Conservation (phyloP, 2,113 vertebrate species). For the Aptenodytes patagonicus region DNA sequence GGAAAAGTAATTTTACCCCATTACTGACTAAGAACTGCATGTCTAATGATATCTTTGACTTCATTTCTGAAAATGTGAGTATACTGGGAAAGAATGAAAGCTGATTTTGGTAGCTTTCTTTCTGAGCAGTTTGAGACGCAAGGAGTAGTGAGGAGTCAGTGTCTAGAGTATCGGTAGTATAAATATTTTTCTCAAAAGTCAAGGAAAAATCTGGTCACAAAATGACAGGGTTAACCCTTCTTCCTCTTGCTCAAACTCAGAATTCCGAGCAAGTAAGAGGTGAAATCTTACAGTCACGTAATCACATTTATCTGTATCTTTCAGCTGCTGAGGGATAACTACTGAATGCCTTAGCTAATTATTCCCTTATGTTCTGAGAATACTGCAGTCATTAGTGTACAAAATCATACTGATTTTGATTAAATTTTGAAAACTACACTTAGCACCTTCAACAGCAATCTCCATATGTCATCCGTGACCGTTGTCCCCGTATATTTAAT, state of each 20-base stretch:
- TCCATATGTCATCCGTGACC: neutral
- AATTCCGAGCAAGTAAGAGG: neutral
- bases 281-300: neutral
- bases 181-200: neutral
- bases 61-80: neutral
- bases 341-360: neutral
- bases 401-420: neutral
- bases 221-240: neutral
- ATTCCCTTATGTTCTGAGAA: neutral
- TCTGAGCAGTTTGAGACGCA: neutral
- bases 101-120: neutral
- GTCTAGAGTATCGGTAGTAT: neutral
- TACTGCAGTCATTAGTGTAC: neutral
- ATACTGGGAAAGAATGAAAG: neutral
- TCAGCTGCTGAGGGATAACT: neutral
- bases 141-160: neutral
- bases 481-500: neutral
- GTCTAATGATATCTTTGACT: neutral
- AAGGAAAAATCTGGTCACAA: neutral
- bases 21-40: neutral
- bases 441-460: neutral
- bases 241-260: neutral
- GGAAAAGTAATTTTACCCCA: neutral
- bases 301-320: neutral
- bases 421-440: neutral